phyloP scores from a whole-genome alignment of 1,140 invertebrate species.

The Pseudomyrmex dendroicus region DNA sequence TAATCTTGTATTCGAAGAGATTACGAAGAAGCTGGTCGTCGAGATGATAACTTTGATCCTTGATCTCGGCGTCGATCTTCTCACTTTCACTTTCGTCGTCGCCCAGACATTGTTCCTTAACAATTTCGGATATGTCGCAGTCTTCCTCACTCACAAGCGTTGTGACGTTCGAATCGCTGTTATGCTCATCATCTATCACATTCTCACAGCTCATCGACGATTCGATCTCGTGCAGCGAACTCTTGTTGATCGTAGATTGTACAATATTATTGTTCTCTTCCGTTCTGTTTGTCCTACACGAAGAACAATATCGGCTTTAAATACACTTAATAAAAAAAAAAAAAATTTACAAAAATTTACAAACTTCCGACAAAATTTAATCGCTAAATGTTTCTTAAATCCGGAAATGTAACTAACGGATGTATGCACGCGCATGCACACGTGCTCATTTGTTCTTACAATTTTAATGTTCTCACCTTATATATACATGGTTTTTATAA shows the following conservation, averaged over 20 bases:
- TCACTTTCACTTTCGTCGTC: too few species aligned
- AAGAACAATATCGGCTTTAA: neutral
- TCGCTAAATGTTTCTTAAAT: neutral
- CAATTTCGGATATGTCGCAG: neutral
- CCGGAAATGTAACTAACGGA: neutral
- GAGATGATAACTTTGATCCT: slow-evolving; percentile 60
- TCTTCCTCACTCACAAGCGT: neutral
- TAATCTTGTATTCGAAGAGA: slow-evolving; percentile 74
- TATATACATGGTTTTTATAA: slow-evolving; percentile 50
- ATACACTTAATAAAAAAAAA: neutral
- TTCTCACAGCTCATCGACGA: neutral
- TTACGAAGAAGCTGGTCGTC: slow-evolving; percentile 66
- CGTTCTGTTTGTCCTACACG: slow-evolving; percentile 3
- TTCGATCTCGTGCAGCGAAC: slow-evolving; percentile 3
- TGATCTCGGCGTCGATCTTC: neutral
- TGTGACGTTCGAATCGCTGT: neutral
- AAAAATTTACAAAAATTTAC: neutral
- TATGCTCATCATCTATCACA: slow-evolving; percentile 7
- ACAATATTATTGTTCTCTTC: neutral
- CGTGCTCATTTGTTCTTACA: neutral
- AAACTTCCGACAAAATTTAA: slow-evolving; percentile 31
- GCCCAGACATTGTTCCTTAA: neutral
- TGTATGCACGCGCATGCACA: neutral
- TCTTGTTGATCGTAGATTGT: neutral
- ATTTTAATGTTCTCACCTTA: slow-evolving; percentile 35